These are phyloP conservation scores for Caenorhabditis brenneri DNA, from an alignment of 1,140 invertebrate genomes.

Conservation along the genomic window DNA sequence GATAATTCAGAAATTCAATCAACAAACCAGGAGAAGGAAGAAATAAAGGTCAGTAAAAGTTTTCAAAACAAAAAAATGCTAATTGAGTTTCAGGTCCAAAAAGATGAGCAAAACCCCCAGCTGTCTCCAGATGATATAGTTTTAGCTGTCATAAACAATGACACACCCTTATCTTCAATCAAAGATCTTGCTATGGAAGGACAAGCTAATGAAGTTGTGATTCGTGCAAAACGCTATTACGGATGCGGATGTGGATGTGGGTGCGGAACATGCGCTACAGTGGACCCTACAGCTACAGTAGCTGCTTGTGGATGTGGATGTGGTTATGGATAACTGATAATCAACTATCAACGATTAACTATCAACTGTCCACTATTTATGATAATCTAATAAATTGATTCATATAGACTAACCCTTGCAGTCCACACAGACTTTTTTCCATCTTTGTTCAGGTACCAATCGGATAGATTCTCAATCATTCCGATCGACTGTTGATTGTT, in stretches of 20 bases:
- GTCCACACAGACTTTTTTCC: background rate
- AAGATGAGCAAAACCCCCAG: background rate
- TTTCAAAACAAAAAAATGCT: no score
- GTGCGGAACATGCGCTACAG: background rate
- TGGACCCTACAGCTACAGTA: background rate
- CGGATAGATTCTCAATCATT: constrained; percentile 9
- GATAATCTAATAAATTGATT: no score
- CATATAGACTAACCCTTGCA: background rate
- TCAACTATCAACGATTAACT: background rate
- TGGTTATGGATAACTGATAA: background rate
- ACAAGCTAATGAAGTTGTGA: background rate
- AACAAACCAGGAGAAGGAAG: background rate
- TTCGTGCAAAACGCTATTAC: constrained; percentile 3
- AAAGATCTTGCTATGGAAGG: background rate
- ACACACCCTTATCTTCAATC: background rate
- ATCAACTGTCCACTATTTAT: no score
- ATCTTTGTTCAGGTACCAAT: constrained; percentile 13
- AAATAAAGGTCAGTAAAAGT: no score
- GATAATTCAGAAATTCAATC: background rate
- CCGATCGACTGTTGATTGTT: background rate
- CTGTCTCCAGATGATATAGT: background rate
- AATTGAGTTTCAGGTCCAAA: background rate
- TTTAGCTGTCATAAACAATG: background rate
- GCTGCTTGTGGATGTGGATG: constrained; percentile 16
- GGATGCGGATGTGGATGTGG: constrained; percentile 20